phyloP scores from a whole-genome alignment of 2,888 invertebrate species.

The Tholera decimalis region DNA sequence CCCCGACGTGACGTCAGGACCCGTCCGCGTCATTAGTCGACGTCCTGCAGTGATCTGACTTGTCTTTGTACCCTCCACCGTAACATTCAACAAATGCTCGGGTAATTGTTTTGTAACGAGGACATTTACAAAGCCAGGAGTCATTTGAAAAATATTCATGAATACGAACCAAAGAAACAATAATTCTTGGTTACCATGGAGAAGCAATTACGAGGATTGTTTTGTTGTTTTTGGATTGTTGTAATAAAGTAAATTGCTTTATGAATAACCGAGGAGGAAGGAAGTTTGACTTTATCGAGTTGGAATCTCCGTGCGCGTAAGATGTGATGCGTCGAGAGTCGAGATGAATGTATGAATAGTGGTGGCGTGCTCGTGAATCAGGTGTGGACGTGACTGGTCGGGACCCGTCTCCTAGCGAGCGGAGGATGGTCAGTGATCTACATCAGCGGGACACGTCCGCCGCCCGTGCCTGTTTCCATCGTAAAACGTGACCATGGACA shows the following conservation, averaged over 20 bases:
- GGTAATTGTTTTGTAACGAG: conserved; percentile 76
- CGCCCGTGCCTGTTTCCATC: conserved; percentile 57
- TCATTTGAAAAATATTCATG: conserved; percentile 54
- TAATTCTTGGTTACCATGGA: conserved; percentile 41
- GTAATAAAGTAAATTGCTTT: conserved; percentile 35
- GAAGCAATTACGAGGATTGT: conserved; percentile 33
- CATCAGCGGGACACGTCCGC: conserved; percentile 57
- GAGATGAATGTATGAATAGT: conserved; percentile 27
- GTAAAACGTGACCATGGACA: conserved; percentile 73
- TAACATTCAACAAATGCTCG: conserved; percentile 68
- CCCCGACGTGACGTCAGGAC: conserved; percentile 72
- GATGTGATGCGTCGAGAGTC: conserved; percentile 17
- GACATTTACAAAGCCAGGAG: conserved; percentile 66
- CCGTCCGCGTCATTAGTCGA: conserved; percentile 75
- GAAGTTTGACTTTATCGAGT: conserved; percentile 21
- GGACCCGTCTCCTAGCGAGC: conserved; percentile 30
- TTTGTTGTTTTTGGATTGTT: conserved; percentile 26
- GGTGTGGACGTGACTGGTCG: conserved; percentile 56
- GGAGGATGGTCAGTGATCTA: conserved; percentile 59
- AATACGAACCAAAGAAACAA: conserved; percentile 42
- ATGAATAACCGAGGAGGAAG: conserved; percentile 31
- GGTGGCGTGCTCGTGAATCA: conserved; percentile 32
- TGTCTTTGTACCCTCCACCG: conserved; percentile 70
- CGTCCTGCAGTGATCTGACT: conserved; percentile 77
- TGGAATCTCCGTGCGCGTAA: conserved; percentile 24